These are phyloP conservation scores for Sinelater perroti DNA, from an alignment of 2,888 invertebrate genomes.

Conservation along the genomic window DNA sequence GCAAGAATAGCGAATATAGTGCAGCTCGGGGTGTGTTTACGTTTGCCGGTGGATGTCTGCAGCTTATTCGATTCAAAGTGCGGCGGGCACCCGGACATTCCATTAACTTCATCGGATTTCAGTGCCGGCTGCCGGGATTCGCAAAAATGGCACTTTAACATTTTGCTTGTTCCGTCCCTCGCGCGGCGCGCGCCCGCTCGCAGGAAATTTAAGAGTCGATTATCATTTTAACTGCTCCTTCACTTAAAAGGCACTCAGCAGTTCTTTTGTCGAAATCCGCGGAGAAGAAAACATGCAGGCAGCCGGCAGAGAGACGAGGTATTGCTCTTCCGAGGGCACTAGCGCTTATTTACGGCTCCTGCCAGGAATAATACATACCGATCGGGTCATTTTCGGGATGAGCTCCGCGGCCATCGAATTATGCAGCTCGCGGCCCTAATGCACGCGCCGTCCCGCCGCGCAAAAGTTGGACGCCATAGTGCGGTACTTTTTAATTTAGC, in stretches of 20 bases:
- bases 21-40: constrained; percentile 18
- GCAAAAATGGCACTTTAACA: constrained; percentile 52
- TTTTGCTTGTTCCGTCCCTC: constrained; percentile 45
- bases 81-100: constrained; percentile 47
- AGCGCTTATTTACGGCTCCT: constrained; percentile 39
- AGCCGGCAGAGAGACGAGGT: constrained; percentile 38
- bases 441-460: constrained; percentile 1
- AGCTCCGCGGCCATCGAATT: constrained; percentile 36
- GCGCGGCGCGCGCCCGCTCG: constrained; percentile 41
- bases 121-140: constrained; percentile 40
- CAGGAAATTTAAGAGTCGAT: constrained; percentile 54
- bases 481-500: constrained; percentile 39
- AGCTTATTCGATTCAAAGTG: constrained; percentile 33
- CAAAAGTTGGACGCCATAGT: constrained; percentile 24
- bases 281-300: constrained; percentile 49
- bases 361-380: constrained; percentile 41
- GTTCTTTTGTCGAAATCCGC: constrained; percentile 55
- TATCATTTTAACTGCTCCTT: constrained; percentile 59
- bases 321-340: constrained; percentile 44
- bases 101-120: constrained; percentile 51
- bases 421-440: constrained; percentile 34
- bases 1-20: not conserved
- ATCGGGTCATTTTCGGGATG: constrained; percentile 38
- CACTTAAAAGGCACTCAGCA: constrained; percentile 56
- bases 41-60: constrained; percentile 34